Conservation (phyloP, 1,140 invertebrate species). For the Zelostemma sp. region DNA sequence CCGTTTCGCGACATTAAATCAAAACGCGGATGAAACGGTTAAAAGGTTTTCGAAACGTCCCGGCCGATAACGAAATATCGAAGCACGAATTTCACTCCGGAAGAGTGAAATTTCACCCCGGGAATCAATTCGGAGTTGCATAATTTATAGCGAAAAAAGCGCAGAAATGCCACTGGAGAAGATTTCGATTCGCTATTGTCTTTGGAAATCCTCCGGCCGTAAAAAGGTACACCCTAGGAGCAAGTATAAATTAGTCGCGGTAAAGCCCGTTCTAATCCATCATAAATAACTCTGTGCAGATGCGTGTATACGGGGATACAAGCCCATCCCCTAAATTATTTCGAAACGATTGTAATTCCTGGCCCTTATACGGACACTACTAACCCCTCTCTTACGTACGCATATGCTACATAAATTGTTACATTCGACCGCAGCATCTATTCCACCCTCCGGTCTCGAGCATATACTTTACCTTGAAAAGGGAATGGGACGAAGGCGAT, state of each 20-base stretch:
- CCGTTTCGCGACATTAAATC: too few species aligned
- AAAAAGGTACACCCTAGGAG: constrained; percentile 48
- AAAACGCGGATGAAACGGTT: too few species aligned
- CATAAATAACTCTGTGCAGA: constrained; percentile 67
- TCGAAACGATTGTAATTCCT: constrained; percentile 64
- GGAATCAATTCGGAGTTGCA: too few species aligned
- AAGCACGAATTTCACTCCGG: too few species aligned
- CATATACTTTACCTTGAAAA: constrained; percentile 37
- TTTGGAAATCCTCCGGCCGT: too few species aligned
- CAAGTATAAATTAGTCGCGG: constrained; percentile 64
- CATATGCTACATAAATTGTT: constrained; percentile 51
- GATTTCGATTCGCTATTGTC: too few species aligned
- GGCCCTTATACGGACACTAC: constrained; percentile 42
- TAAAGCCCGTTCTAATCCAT: constrained; percentile 66
- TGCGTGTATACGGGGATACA: constrained; percentile 54
- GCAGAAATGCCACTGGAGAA: too few species aligned
- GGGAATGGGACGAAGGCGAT: constrained; percentile 30
- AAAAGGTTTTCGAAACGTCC: too few species aligned
- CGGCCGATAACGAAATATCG: too few species aligned
- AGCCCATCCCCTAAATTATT: constrained; percentile 65
- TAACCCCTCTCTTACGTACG: constrained; percentile 53
- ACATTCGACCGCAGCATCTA: constrained; percentile 21
- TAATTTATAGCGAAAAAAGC: too few species aligned
- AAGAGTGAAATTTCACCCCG: too few species aligned
- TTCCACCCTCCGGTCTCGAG: constrained; percentile 34